Evolutionary conservation across 2,888 invertebrate species (phyloP).

Genomic region (Eretmocerus hayati): DNA sequence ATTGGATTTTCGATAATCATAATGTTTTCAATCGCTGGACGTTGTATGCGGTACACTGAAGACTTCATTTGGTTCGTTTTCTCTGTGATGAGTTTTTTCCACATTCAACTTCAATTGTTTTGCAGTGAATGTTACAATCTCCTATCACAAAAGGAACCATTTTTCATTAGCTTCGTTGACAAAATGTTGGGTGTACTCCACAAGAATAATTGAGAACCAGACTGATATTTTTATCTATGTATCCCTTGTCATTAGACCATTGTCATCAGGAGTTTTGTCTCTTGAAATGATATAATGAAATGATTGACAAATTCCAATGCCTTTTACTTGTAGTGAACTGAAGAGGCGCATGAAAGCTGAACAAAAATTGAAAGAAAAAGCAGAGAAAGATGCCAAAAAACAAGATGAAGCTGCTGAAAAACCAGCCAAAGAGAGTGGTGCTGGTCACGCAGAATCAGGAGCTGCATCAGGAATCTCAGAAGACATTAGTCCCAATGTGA

Average conservation of each 20-base stretch:
- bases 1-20: too few relatives aligned
- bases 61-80: too few relatives aligned
- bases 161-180: neutral
- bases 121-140: too few relatives aligned
- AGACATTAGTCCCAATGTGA: slow-evolving; percentile 83
- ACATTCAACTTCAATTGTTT: too few relatives aligned
- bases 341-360: slow-evolving; percentile 88
- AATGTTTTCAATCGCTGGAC: too few relatives aligned
- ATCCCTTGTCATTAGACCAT: neutral
- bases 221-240: too few relatives aligned
- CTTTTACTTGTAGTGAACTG: slow-evolving; percentile 64
- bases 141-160: neutral
- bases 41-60: too few relatives aligned
- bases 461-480: slow-evolving; percentile 68
- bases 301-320: neutral
- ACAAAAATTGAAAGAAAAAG: slow-evolving; percentile 87
- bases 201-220: too few relatives aligned
- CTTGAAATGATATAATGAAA: neutral
- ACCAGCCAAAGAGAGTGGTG: slow-evolving; percentile 26
- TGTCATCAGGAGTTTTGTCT: neutral
- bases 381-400: slow-evolving; percentile 61
- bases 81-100: too few relatives aligned
- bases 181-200: too few relatives aligned
- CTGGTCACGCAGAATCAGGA: too few relatives aligned
- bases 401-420: slow-evolving; percentile 35